Evolutionary conservation across 2,797 vertebrate genomes (phyloP).

Genomic region (Nasua narica): DNA sequence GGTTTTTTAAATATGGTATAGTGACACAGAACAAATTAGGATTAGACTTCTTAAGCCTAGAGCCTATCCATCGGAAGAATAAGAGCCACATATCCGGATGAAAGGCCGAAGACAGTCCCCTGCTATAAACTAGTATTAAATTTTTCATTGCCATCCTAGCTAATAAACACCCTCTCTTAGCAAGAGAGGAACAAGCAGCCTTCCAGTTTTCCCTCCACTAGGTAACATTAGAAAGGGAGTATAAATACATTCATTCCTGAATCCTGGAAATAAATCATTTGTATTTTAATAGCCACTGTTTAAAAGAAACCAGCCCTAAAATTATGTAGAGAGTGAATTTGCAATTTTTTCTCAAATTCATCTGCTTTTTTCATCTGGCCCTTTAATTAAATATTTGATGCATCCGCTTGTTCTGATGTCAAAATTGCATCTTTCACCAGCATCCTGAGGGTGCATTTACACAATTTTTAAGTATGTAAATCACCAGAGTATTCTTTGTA

Average conservation of each 20-base stretch:
- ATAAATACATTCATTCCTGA: not conserved
- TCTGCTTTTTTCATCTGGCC: not conserved
- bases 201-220: not conserved
- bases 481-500: not conserved
- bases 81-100: not conserved
- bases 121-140: slow-evolving; percentile 41
- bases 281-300: not conserved
- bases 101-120: not conserved
- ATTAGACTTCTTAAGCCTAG: not conserved
- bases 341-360: not conserved
- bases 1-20: not conserved
- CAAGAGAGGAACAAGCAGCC: not conserved
- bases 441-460: not conserved
- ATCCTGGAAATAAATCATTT: not conserved
- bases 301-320: not conserved
- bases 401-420: not conserved
- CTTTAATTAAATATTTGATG: slow-evolving; percentile 33
- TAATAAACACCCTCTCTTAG: slow-evolving; percentile 42
- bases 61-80: not conserved
- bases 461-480: slow-evolving; percentile 25
- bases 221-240: not conserved
- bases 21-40: not conserved
- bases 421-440: slow-evolving; percentile 12
- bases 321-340: not conserved
- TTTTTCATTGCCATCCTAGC: slow-evolving; percentile 37